Conservation (phyloP, 2,888 invertebrate genomes). For the Tachystola acroxantha region DNA sequence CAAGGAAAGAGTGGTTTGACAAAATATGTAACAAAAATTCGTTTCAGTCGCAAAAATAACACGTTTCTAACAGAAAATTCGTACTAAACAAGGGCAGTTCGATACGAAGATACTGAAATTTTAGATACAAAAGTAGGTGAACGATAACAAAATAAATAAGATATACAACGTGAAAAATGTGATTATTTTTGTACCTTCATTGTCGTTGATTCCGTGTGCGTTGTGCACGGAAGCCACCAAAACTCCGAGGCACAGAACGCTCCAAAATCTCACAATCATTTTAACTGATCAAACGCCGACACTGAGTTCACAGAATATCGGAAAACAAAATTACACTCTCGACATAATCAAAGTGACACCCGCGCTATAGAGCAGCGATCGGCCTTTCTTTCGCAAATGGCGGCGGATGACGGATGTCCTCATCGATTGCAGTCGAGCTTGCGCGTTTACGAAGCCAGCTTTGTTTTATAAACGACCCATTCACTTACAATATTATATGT, state of each 20-base stretch:
- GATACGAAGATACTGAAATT: neutral
- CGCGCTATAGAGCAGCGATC: conserved; percentile 64
- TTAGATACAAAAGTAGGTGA: conserved; percentile 12
- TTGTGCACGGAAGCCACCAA: conserved; percentile 67
- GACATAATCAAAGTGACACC: conserved; percentile 69
- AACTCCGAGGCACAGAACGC: conserved; percentile 70
- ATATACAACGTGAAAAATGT: conserved; percentile 29
- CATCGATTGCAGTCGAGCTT: conserved; percentile 69
- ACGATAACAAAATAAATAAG: conserved; percentile 51
- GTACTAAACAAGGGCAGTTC: neutral
- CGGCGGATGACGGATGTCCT: conserved; percentile 77
- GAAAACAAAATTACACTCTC: conserved; percentile 66
- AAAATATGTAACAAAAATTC: too few species aligned
- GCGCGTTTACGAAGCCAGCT: conserved; percentile 48
- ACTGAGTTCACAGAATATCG: conserved; percentile 65
- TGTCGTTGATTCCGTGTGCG: conserved; percentile 70
- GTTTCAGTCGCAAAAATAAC: neutral
- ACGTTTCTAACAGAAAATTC: neutral
- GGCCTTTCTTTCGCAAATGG: conserved; percentile 73
- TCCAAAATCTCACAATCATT: conserved; percentile 77
- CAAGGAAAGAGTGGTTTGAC: too few species aligned
- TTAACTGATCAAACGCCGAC: conserved; percentile 56
- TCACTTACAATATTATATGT: conserved; percentile 10
- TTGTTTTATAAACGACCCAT: conserved; percentile 1
- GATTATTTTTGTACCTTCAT: conserved; percentile 60